phyloP scores from a whole-genome alignment of 2,888 invertebrate genomes.

The Harpagoxenus sublaevis region DNA sequence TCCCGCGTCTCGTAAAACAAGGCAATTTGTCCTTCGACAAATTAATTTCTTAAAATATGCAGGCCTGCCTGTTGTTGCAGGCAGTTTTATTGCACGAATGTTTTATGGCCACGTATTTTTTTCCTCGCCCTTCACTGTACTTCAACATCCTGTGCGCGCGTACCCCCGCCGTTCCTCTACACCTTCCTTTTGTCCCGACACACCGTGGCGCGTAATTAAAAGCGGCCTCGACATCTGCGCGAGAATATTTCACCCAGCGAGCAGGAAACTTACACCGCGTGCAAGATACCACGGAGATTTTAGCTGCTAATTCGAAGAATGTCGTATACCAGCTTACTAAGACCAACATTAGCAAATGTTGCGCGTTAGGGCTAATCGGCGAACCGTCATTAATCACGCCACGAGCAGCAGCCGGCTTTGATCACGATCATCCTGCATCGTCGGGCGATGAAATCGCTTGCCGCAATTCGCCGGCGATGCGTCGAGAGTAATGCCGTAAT shows the following conservation, averaged over 20 bases:
- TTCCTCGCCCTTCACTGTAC: constrained; percentile 36
- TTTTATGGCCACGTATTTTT: constrained; percentile 73
- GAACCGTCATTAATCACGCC: constrained; percentile 39
- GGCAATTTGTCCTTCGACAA: constrained; percentile 80
- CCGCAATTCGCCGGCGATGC: constrained; percentile 31
- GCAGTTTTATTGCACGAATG: constrained; percentile 78
- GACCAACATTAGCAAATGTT: constrained; percentile 9
- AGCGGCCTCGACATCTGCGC: constrained; percentile 55
- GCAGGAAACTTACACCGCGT: background rate
- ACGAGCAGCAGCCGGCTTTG: constrained; percentile 30
- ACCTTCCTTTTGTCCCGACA: constrained; percentile 26
- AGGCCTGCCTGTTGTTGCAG: constrained; percentile 71
- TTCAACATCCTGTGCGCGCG: constrained; percentile 39
- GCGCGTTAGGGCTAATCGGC: constrained; percentile 21
- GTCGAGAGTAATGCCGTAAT: constrained; percentile 29
- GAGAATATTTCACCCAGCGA: constrained; percentile 62
- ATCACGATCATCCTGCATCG: constrained; percentile 37
- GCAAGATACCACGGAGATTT: constrained; percentile 9
- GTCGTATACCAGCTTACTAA: constrained; percentile 6
- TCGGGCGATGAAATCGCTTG: constrained; percentile 39
- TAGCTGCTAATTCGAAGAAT: constrained; percentile 19
- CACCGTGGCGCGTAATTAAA: constrained; percentile 71
- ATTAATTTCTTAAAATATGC: constrained; percentile 79
- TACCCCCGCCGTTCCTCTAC: background rate
- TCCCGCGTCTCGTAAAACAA: constrained; percentile 61